Percentiles rank a stretch among this genome's conserved stretches.
phyloP scores from a whole-genome alignment of 2,888 invertebrate genomes.

The Epiblema foenella region DNA sequence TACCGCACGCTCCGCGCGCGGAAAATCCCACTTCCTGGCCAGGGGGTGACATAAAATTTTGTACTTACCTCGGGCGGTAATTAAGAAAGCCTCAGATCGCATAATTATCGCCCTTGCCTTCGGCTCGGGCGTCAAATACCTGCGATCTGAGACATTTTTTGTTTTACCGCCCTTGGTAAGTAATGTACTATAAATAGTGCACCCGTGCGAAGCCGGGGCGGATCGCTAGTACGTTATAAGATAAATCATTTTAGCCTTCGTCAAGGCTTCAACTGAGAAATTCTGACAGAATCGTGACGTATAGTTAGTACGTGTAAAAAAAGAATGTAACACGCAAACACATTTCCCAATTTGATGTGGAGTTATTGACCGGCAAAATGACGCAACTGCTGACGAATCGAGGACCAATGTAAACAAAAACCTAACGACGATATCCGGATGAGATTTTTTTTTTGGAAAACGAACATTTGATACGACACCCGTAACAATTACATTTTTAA shows the following conservation, averaged over 20 bases:
- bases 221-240: background rate
- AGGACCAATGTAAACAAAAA: conserved; percentile 40
- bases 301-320: conserved; percentile 2
- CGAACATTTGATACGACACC: conserved; percentile 2
- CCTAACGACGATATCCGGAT: conserved; percentile 28
- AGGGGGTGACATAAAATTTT: too few relatives aligned
- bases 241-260: background rate
- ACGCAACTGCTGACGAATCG: conserved; percentile 31
- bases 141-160: too few relatives aligned
- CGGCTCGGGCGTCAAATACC: too few relatives aligned
- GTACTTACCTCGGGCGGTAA: too few relatives aligned
- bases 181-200: too few relatives aligned
- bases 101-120: too few relatives aligned
- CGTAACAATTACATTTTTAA: conserved; percentile 6
- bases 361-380: conserved; percentile 38
- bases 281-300: background rate
- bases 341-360: conserved; percentile 24
- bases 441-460: conserved; percentile 12
- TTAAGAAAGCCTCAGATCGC: too few relatives aligned
- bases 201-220: too few relatives aligned
- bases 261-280: background rate
- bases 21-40: too few relatives aligned
- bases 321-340: conserved; percentile 19
- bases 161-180: too few relatives aligned
- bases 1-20: too few relatives aligned